Conservation (phyloP, 2,797 vertebrate species). For the Clarias laeviceps region DNA sequence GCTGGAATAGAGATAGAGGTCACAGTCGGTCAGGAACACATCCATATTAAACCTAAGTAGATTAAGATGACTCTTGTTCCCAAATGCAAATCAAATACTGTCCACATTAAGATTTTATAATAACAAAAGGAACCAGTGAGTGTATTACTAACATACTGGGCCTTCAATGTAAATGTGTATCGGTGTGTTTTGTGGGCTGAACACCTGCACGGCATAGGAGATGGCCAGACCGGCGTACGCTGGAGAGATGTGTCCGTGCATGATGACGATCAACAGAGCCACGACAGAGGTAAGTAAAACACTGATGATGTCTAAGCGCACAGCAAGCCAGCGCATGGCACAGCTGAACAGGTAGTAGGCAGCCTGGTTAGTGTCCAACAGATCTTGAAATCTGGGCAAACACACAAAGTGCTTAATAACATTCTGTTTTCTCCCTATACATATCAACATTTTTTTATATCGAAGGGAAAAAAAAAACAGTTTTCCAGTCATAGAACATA, state of each 20-base stretch:
- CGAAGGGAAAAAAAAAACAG: constrained; percentile 25
- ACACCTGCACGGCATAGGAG: constrained; percentile 82
- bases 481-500: not conserved
- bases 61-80: not conserved
- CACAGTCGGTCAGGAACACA: constrained; percentile 2
- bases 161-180: not conserved
- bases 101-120: constrained; percentile 1
- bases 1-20: constrained; percentile 59
- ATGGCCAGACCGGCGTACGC: constrained; percentile 83
- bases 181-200: not conserved
- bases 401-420: not conserved
- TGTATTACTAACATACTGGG: not conserved
- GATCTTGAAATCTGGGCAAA: constrained; percentile 75
- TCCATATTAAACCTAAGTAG: not conserved
- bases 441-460: not conserved
- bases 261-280: constrained; percentile 79
- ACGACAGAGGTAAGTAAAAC: constrained; percentile 76
- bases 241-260: constrained; percentile 79
- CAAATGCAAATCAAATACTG: not conserved
- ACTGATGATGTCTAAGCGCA: constrained; percentile 83
- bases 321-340: constrained; percentile 81
- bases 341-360: constrained; percentile 83
- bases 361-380: constrained; percentile 83
- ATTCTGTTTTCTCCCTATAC: not conserved
- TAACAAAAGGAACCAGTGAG: not conserved